phyloP scores from a whole-genome alignment of 64 coral and sea anemone species.

The Montipora foliosa region DNA sequence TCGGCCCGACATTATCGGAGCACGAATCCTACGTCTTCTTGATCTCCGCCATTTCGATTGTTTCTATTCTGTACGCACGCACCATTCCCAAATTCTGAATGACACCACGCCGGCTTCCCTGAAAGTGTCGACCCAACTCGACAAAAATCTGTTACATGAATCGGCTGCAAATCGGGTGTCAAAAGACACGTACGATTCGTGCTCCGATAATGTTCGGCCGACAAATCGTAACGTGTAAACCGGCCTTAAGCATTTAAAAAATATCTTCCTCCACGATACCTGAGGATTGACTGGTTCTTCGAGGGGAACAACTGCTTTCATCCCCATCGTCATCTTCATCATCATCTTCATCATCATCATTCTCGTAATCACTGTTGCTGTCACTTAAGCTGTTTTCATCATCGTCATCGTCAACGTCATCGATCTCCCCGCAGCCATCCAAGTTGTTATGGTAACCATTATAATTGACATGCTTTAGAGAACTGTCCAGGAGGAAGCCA shows the following conservation, averaged over 20 bases:
- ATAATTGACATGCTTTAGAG: conserved; percentile 64
- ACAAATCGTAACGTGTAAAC: background rate
- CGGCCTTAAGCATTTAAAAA: too few relatives aligned
- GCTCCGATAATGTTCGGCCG: too few relatives aligned
- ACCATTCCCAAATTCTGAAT: too few relatives aligned
- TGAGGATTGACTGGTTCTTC: conserved; percentile 29
- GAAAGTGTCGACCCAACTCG: too few relatives aligned
- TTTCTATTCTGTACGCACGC: too few relatives aligned
- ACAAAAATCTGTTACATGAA: too few relatives aligned
- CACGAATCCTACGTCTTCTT: too few relatives aligned
- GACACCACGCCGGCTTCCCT: too few relatives aligned
- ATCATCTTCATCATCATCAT: conserved; percentile 43
- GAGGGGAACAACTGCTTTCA: conserved; percentile 49
- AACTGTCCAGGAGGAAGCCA: conserved; percentile 58
- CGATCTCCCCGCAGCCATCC: conserved; percentile 65
- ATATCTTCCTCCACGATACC: background rate
- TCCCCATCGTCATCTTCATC: conserved; percentile 33
- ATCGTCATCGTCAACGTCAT: conserved; percentile 25
- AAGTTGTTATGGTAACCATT: conserved; percentile 62
- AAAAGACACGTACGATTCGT: too few relatives aligned
- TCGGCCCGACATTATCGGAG: too few relatives aligned
- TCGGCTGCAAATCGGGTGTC: too few relatives aligned
- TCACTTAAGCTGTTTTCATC: conserved; percentile 65
- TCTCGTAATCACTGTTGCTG: conserved; percentile 67
- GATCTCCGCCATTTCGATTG: too few relatives aligned